Evolutionary conservation across 1,140 invertebrate genomes (phyloP).

Genomic region (Acromyrmex echinatior): DNA sequence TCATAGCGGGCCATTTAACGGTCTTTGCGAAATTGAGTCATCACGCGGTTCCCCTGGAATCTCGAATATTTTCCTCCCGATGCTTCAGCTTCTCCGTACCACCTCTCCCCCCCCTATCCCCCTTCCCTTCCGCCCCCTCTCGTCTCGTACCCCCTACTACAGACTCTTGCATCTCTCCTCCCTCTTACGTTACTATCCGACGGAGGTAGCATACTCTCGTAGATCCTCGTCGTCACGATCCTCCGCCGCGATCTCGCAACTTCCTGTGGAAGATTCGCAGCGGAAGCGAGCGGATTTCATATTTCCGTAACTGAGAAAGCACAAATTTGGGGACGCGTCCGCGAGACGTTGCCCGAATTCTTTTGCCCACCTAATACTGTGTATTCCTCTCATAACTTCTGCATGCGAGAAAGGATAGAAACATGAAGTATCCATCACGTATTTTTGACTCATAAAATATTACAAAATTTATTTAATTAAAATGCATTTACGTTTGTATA

Average conservation of each 20-base stretch:
- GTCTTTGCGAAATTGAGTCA: slow-evolving; percentile 87
- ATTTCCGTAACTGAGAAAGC: slow-evolving; percentile 25
- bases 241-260: slow-evolving; percentile 31
- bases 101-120: slow-evolving; percentile 41
- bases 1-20: slow-evolving; percentile 85
- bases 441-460: not conserved
- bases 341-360: not conserved
- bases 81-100: slow-evolving; percentile 76
- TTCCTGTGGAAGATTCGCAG: slow-evolving; percentile 6
- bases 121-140: slow-evolving; percentile 19
- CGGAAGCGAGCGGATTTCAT: slow-evolving; percentile 33
- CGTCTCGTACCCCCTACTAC: slow-evolving; percentile 54
- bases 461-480: not conserved
- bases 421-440: too few relatives aligned
- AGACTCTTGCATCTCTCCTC: slow-evolving; percentile 44
- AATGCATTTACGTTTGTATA: not conserved
- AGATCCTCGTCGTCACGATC: slow-evolving; percentile 61
- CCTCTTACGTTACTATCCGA: slow-evolving; percentile 25
- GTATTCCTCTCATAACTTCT: not conserved
- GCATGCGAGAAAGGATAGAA: not conserved
- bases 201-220: slow-evolving; percentile 24
- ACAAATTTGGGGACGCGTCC: not conserved
- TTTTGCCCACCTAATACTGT: not conserved
- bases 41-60: slow-evolving; percentile 86
- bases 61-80: slow-evolving; percentile 86